phyloP scores from a whole-genome alignment of 1,140 invertebrate species.

The Caenorhabditis inopinata region DNA sequence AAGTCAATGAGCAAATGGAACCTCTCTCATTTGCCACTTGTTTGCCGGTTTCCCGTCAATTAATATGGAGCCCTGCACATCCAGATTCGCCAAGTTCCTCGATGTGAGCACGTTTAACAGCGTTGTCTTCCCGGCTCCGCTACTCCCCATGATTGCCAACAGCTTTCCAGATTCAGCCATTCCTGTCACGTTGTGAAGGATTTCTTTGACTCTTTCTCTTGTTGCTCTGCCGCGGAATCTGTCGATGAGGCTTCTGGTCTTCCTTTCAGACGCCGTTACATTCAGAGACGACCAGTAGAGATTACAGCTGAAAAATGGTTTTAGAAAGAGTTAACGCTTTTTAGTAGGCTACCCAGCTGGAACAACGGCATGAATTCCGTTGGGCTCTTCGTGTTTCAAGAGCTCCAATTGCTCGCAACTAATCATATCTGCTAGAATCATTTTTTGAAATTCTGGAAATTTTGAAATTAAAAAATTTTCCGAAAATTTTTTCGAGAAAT shows the following conservation, averaged over 20 bases:
- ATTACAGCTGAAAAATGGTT: constrained; percentile 20
- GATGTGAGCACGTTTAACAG: constrained; percentile 86
- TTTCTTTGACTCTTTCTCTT: constrained; percentile 22
- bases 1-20: constrained; percentile 43
- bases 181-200: constrained; percentile 72
- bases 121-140: constrained; percentile 92
- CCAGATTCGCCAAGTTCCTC: constrained; percentile 74
- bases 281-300: constrained; percentile 42
- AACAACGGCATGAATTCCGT: background rate
- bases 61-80: constrained; percentile 73
- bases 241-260: background rate
- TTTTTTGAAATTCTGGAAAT: background rate
- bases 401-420: background rate
- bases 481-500: too few species aligned
- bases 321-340: background rate
- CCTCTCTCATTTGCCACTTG: constrained; percentile 62
- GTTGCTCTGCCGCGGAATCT: background rate
- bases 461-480: too few species aligned
- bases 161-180: constrained; percentile 84
- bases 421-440: constrained; percentile 5
- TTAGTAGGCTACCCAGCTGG: constrained; percentile 3
- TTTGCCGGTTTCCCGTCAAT: constrained; percentile 61
- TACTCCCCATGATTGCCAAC: constrained; percentile 84
- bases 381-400: background rate
- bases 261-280: constrained; percentile 28